These are phyloP conservation scores for Progne subis DNA, from an alignment of 2,113 vertebrate species.

Conservation along the genomic window DNA sequence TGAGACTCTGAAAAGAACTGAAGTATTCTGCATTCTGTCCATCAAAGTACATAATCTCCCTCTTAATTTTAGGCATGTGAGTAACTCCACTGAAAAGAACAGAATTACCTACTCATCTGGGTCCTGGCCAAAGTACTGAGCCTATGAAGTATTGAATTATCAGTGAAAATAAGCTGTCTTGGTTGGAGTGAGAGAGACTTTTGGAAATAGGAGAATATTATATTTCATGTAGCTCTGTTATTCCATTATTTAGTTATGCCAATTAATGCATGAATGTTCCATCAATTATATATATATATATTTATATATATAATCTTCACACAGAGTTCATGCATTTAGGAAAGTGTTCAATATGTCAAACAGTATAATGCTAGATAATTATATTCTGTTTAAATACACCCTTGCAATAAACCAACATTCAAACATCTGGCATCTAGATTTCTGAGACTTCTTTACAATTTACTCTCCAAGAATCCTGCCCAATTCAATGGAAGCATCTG, in stretches of 20 bases:
- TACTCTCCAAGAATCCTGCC: neutral
- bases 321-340: neutral
- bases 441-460: neutral
- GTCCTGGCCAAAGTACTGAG: neutral
- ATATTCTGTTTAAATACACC: neutral
- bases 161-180: slow-evolving; percentile 17
- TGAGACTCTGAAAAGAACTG: neutral
- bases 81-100: neutral
- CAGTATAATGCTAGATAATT: neutral
- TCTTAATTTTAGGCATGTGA: neutral
- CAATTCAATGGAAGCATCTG: neutral
- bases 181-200: neutral
- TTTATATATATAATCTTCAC: neutral
- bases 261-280: neutral
- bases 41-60: neutral
- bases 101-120: neutral
- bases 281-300: neutral
- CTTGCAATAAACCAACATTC: neutral
- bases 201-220: neutral
- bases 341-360: neutral
- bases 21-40: neutral
- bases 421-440: neutral
- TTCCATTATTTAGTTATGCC: slow-evolving; percentile 1
- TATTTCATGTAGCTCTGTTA: neutral
- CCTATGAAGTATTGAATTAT: neutral